A percentile compares a stretch with the other conserved stretches of the same genome.
Conservation (phyloP, 2,888 invertebrate species). For the Chouioia cunea region DNA sequence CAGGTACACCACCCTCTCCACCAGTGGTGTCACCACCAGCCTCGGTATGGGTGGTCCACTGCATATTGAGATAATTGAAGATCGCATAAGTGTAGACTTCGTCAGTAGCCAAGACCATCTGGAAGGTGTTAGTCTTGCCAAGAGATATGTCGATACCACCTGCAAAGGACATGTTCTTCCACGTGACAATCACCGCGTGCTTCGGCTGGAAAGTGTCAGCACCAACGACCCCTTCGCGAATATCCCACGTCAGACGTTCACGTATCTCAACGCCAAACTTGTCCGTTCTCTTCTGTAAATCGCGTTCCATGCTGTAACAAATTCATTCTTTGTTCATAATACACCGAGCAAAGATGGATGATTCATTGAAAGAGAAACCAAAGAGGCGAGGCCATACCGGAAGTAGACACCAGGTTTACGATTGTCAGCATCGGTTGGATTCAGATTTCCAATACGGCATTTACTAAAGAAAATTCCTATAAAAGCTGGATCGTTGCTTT, state of each 20-base stretch:
- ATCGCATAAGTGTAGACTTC: conserved; percentile 95
- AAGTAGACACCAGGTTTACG: conserved; percentile 87
- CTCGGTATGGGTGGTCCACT: conserved; percentile 92
- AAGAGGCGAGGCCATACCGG: conserved; percentile 67
- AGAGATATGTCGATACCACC: conserved; percentile 87
- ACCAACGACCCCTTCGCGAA: conserved; percentile 90
- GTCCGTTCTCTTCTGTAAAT: conserved; percentile 81
- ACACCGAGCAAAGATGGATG: too few species aligned
- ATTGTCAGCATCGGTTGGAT: conserved; percentile 81
- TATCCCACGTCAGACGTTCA: conserved; percentile 89
- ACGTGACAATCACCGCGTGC: conserved; percentile 90
- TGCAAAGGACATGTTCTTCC: conserved; percentile 95
- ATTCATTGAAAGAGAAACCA: not conserved
- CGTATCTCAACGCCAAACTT: conserved; percentile 88
- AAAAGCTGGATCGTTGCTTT: conserved; percentile 88
- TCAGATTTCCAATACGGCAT: conserved; percentile 82
- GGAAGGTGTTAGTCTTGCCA: conserved; percentile 95
- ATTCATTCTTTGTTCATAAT: conserved; percentile 3
- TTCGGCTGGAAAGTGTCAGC: conserved; percentile 92
- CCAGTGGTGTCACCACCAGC: conserved; percentile 89
- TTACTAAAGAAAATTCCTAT: conserved; percentile 95
- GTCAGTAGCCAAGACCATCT: conserved; percentile 92
- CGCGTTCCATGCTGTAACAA: conserved; percentile 74
- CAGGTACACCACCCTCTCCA: conserved; percentile 89
- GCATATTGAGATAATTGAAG: conserved; percentile 92